Percentiles rank a stretch among this genome's conserved stretches.
Evolutionary conservation across 2,888 invertebrate genomes (phyloP).

Genomic region (Ganaspis brasiliensis): DNA sequence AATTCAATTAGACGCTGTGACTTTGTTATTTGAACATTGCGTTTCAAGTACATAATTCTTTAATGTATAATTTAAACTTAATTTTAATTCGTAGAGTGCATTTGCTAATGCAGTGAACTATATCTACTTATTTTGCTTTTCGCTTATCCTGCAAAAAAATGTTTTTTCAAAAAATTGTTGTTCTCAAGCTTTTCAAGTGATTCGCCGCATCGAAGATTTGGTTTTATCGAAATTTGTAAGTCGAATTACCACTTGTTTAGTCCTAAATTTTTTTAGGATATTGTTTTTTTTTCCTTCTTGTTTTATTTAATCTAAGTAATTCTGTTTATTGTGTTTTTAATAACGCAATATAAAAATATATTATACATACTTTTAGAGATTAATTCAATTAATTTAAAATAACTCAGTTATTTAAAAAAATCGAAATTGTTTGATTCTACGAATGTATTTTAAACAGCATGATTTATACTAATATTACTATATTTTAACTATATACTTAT

Average conservation of each 20-base stretch:
- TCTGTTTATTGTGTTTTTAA: too few relatives aligned
- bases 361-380: too few relatives aligned
- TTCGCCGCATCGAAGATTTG: constrained; percentile 5
- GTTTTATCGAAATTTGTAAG: constrained; percentile 6
- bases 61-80: constrained; percentile 27
- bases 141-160: background rate
- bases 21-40: constrained; percentile 41
- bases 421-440: too few relatives aligned
- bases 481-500: too few relatives aligned
- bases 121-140: constrained; percentile 25
- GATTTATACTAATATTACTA: too few relatives aligned
- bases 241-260: constrained; percentile 20
- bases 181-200: constrained; percentile 25
- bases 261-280: background rate
- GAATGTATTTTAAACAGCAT: too few relatives aligned
- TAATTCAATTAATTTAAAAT: too few relatives aligned
- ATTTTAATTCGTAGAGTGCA: constrained; percentile 28
- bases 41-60: constrained; percentile 27
- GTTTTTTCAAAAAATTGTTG: background rate
- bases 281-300: too few relatives aligned
- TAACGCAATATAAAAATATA: too few relatives aligned
- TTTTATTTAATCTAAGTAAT: too few relatives aligned
- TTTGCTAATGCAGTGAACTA: constrained; percentile 33
- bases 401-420: too few relatives aligned
- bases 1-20: constrained; percentile 43